Conservation (phyloP, 2,797 vertebrate genomes). For the Taeniopygia guttata region DNA sequence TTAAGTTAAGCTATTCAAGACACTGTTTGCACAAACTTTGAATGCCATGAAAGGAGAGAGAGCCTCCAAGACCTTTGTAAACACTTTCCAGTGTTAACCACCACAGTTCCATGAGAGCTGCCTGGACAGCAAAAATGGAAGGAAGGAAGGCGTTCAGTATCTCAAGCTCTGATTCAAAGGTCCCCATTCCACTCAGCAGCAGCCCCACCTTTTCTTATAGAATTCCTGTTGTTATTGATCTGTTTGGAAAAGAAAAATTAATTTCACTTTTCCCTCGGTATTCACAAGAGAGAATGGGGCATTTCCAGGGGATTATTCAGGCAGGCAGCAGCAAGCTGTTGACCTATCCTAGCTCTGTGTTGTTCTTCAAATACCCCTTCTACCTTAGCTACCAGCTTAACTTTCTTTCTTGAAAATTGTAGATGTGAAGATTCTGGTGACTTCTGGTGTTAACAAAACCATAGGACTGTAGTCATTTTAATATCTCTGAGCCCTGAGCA, state of each 20-base stretch:
- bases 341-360: fast-evolving
- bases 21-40: not conserved
- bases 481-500: not conserved
- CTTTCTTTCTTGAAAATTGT: not conserved
- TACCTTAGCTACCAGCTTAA: not conserved
- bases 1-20: not conserved
- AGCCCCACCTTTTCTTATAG: not conserved
- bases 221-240: not conserved
- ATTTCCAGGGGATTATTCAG: not conserved
- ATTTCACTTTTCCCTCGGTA: fast-evolving
- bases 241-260: not conserved
- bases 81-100: not conserved
- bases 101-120: no score
- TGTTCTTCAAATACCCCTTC: not conserved
- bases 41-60: not conserved
- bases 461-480: not conserved
- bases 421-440: not conserved
- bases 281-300: not conserved
- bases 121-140: not conserved
- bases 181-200: fast-evolving
- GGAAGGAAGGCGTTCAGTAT: not conserved
- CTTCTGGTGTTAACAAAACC: not conserved
- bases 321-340: fast-evolving
- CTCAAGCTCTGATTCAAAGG: not conserved
- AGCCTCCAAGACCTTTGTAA: not conserved